Evolutionary conservation across 1,140 invertebrate genomes (phyloP).

Genomic region (Arion vulgaris): DNA sequence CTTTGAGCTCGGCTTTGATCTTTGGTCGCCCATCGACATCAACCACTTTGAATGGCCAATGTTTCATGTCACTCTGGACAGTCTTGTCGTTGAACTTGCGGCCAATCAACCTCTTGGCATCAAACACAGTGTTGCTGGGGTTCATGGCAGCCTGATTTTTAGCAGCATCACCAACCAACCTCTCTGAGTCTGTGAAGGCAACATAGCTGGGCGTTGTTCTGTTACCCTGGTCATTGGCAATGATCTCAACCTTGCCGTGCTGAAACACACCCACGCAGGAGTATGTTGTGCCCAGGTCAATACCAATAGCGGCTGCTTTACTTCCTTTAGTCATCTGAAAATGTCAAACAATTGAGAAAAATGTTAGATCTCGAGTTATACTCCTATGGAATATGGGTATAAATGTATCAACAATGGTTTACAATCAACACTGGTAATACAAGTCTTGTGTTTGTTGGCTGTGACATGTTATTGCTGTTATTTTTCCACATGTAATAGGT

Average conservation of each 20-base stretch:
- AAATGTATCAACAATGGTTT: too few relatives aligned
- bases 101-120: conserved; percentile 87
- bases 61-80: conserved; percentile 93
- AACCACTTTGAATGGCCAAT: conserved; percentile 84
- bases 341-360: too few relatives aligned
- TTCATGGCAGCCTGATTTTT: conserved; percentile 85
- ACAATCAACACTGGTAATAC: too few relatives aligned
- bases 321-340: conserved; percentile 23
- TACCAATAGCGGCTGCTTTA: conserved; percentile 57
- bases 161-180: conserved; percentile 80
- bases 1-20: conserved; percentile 88
- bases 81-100: conserved; percentile 90
- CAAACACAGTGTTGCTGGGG: conserved; percentile 95
- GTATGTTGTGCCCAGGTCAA: conserved; percentile 73
- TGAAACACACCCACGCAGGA: conserved; percentile 67
- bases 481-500: too few relatives aligned
- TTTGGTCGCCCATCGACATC: conserved; percentile 75
- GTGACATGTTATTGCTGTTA: too few relatives aligned
- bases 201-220: conserved; percentile 97
- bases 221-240: conserved; percentile 95
- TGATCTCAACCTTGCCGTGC: conserved; percentile 54
- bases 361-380: too few relatives aligned
- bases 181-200: conserved; percentile 83
- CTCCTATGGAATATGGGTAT: too few relatives aligned
- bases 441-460: too few relatives aligned